Base-by-base conservation (phyloP, 2,797 vertebrate species). In the Leuciscus waleckii region DNA sequence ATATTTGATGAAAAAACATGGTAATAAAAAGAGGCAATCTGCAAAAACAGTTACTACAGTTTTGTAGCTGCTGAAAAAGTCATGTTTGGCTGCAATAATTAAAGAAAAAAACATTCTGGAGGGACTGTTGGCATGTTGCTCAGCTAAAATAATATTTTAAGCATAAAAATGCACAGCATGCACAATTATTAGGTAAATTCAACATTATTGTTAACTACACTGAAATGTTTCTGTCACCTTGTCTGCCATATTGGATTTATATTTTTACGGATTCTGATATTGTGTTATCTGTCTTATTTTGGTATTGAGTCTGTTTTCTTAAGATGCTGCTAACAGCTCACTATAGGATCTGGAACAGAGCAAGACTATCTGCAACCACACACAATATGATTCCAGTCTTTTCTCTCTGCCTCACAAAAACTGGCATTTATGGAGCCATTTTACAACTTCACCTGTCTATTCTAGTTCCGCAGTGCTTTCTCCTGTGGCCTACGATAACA, bases 401-500 rank as follows among this genome's bases (percentile, higher is more conserved):
- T 37, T 41, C 41, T 91, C 79, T 90, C 81, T 19, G 86, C 88
- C 89, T 91, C 87, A 83, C 86, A 86, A 82, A 89, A 83, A 91
- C 85, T 87, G 84, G 80, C 61, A 65, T 93, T 92, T 90, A 92
- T 88, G 82, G 88, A 90, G 83, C 84, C 81, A 70, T 93, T 93
- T 93, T 88, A 89, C 88, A 89, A 89, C 78, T 85, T 87, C 46
- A 19, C 69, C 86, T 75, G 39, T 87, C 87, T 90, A 82, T 76
- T 85, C 87, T 86, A 79, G 87, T 79, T 77, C 21, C 71, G 49
- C 86, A 84, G 76, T 41, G 37, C 26, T 79, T 91, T 93, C 92
- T 91, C 91, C 87, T 91, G 90, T 90, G 91, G 88, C 89, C 86
- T 79, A 88, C 81, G 91, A 93, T 94, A 94, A 93, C 93, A 94